Evolutionary conservation across 2,888 invertebrate species (phyloP).

Genomic region (Leptopterna dolabrata): DNA sequence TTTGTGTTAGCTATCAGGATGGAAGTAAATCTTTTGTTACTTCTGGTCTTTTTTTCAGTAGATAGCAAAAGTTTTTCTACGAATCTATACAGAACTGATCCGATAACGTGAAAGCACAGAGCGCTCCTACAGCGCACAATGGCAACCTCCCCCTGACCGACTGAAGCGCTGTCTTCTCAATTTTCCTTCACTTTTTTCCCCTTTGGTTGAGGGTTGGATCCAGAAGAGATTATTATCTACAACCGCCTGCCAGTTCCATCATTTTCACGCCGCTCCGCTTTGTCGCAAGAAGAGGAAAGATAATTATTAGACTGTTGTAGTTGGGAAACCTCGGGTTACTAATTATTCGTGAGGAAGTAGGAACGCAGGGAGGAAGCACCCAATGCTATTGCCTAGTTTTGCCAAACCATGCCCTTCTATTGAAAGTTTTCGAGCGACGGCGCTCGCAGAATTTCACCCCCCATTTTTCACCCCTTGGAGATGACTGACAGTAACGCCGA

Average conservation of each 20-base stretch:
- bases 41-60: background rate
- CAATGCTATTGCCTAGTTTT: no score
- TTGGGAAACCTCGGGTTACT: background rate
- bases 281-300: background rate
- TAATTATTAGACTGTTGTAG: background rate
- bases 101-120: background rate
- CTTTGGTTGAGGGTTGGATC: background rate
- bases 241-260: slow-evolving; percentile 4
- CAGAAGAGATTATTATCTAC: slow-evolving; percentile 16
- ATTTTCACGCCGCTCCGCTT: background rate
- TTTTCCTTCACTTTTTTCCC: slow-evolving; percentile 20
- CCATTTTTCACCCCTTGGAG: no score
- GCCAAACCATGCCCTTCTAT: no score
- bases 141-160: background rate
- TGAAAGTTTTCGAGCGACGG: no score
- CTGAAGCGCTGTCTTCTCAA: background rate
- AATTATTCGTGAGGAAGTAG: no score
- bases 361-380: no score
- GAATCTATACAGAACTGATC: slow-evolving; percentile 25
- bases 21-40: slow-evolving; percentile 4
- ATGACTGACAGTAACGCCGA: no score
- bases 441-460: no score
- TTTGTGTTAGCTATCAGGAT: background rate
- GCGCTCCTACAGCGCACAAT: background rate
- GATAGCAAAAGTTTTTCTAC: slow-evolving; percentile 16